Evolutionary conservation across 2,888 invertebrate genomes (phyloP).

Genomic region (Heterodera filipjevi): DNA sequence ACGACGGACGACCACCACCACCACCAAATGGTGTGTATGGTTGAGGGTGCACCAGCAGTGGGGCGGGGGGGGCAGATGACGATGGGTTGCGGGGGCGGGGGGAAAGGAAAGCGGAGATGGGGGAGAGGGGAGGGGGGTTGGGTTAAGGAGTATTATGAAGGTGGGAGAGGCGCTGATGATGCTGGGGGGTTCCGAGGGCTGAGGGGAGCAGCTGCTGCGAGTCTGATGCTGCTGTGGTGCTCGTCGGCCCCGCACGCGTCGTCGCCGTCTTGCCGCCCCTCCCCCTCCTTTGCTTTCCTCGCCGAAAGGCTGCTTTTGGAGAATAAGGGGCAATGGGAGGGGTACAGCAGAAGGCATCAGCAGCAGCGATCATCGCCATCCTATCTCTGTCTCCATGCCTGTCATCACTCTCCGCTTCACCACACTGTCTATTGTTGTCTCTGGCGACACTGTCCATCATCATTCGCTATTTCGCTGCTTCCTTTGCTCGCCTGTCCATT

Average conservation of each 20-base stretch:
- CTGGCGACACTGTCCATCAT: not conserved
- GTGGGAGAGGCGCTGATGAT: not conserved
- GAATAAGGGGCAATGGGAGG: not conserved
- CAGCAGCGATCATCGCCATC: not conserved
- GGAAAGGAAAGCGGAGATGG: not conserved
- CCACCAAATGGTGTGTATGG: slow-evolving; percentile 8
- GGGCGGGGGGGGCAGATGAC: slow-evolving; percentile 12
- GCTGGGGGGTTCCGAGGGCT: no score
- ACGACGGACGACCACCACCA: no score
- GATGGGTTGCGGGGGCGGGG: slow-evolving; percentile 6
- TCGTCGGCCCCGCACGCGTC: not conserved
- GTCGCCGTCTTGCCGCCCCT: not conserved
- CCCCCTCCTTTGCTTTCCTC: not conserved
- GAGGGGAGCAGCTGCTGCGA: not conserved
- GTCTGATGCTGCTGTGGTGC: not conserved
- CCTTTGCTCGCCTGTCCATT: not conserved
- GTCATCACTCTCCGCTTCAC: not conserved
- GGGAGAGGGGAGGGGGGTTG: not conserved
- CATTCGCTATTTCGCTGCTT: not conserved
- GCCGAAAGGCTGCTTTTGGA: not conserved
- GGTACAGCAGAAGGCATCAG: not conserved
- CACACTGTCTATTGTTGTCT: not conserved
- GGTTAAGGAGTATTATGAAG: not conserved
- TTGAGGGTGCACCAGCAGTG: not conserved
- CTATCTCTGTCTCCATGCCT: not conserved